Evolutionary conservation across 1,140 invertebrate genomes (phyloP).

Genomic region (Brachionus angularis): DNA sequence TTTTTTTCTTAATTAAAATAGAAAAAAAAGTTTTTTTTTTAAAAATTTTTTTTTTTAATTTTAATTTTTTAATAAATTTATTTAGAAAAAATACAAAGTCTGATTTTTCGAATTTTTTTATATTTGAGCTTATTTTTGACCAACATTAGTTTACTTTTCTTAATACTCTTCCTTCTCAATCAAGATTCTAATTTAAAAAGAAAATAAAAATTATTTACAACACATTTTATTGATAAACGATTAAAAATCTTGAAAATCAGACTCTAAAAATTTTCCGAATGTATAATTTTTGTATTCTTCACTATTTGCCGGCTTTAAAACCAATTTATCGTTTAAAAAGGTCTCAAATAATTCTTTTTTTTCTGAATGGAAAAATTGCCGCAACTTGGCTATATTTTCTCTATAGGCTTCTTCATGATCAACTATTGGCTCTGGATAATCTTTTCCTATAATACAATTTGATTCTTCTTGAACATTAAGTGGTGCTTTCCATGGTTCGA

Average conservation of each 20-base stretch:
- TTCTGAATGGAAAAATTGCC: constrained; percentile 42
- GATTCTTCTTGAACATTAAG: constrained; percentile 55
- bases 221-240: background rate
- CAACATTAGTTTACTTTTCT: too few species aligned
- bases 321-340: constrained; percentile 39
- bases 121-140: too few species aligned
- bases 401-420: constrained; percentile 55
- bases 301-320: constrained; percentile 11
- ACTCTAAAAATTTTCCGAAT: constrained; percentile 32
- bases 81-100: too few species aligned
- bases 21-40: too few species aligned
- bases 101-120: too few species aligned
- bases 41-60: too few species aligned
- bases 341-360: constrained; percentile 32
- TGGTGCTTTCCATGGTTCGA: constrained; percentile 61
- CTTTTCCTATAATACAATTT: constrained; percentile 58
- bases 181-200: too few species aligned
- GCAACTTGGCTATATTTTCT: constrained; percentile 48
- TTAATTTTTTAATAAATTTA: too few species aligned
- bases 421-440: constrained; percentile 59
- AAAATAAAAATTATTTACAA: too few species aligned
- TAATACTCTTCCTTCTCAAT: too few species aligned
- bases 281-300: constrained; percentile 27
- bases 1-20: too few species aligned
- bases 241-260: constrained; percentile 41